Evolutionary conservation across 2,888 invertebrate genomes (phyloP), one percentile per base, ranked within the genome.

Genomic region (Ferrisia virgata): DNA sequence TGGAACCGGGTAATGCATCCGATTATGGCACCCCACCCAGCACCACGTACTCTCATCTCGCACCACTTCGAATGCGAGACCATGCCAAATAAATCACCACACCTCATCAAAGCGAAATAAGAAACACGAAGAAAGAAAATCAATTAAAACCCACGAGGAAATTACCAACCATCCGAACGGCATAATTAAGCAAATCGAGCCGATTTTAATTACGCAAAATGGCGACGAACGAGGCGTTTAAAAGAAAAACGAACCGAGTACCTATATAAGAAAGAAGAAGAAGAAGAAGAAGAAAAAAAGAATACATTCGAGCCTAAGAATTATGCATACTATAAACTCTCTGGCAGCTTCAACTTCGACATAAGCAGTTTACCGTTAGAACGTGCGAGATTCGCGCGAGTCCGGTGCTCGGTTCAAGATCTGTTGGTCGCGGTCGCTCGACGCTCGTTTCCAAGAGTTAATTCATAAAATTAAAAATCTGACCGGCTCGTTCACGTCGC

Each of bases 401-500:
- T 8, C 11, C 53, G n/a, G 64, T 15, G 4, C 28, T 28, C 31
- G 13, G 28, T 28, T 6, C 2, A 64, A 64, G 64, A 64, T 53
- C 8, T 53, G 53, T 11, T 22, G 53, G 53, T 53, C 53, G 47
- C n/a, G 15, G n/a, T 1, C 47, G 47, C n/a, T n/a, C n/a, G n/a
- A n/a, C 5, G 43, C 11, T 58, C 58, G 28, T 28, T 28, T 64
- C 28, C 13, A 4, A 28, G 64, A 28, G 64, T 15, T 64, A 28
- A 64, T 64, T 64, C 64, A 28, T 64, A 64, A 64, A 64, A 64
- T 64, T 64, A 64, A 64, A 64, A 64, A 64, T 64, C 64, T 64
- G 64, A 28, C 64, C 64, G 15, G n/a, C n/a, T n/a, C n/a, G n/a
- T n/a, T n/a, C n/a, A n/a, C n/a, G n/a, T n/a, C n/a, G n/a, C n/a